These are phyloP conservation scores for Amblyteles armatorius DNA, from an alignment of 2,888 invertebrate species.

Conservation along the genomic window DNA sequence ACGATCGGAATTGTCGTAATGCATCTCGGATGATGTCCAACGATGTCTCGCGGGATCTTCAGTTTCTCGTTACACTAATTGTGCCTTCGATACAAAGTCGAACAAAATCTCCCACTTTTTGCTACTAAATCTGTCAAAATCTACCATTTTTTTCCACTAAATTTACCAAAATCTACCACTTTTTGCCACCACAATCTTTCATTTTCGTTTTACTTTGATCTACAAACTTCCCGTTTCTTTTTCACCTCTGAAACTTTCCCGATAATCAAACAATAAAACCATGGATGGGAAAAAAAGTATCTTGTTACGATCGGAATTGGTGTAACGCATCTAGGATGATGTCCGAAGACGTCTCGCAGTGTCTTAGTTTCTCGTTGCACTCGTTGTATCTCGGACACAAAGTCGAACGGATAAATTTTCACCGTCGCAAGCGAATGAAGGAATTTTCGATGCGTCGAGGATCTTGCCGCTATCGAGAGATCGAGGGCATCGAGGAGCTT, in stretches of 20 bases:
- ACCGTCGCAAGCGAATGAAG: conserved; percentile 5
- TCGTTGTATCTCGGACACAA: background rate
- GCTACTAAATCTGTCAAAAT: too few species aligned
- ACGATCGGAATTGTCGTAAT: background rate
- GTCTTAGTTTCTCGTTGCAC: background rate
- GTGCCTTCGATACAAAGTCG: background rate
- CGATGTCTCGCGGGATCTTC: background rate
- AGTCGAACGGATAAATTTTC: background rate
- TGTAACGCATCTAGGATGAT: background rate
- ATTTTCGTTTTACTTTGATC: background rate
- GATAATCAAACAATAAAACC: background rate
- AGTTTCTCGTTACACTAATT: background rate
- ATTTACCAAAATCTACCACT: background rate
- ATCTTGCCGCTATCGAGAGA: background rate
- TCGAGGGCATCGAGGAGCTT: background rate
- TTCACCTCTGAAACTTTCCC: background rate
- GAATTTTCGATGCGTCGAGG: conserved; percentile 26
- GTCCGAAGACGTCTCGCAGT: conserved; percentile 4
- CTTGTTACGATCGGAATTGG: background rate
- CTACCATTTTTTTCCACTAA: too few species aligned
- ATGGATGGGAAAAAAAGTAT: background rate
- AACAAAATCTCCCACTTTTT: background rate
- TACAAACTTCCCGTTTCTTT: background rate
- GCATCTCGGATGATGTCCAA: background rate
- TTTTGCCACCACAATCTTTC: background rate